Evolutionary conservation across 2,888 invertebrate genomes (phyloP).

Genomic region (Gandaritis pyraliata): DNA sequence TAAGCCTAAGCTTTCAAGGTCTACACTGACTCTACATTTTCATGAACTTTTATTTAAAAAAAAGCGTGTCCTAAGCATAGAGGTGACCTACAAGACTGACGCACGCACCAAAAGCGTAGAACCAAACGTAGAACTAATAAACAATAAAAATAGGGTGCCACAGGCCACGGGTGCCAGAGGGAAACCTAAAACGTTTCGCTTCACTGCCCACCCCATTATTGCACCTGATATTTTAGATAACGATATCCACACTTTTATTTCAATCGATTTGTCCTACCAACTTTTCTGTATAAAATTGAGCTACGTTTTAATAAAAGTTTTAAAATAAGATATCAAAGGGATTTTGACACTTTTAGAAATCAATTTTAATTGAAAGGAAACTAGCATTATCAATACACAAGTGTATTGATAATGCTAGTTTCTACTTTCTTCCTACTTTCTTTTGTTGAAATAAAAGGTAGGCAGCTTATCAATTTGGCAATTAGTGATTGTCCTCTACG

Average conservation of each 20-base stretch:
- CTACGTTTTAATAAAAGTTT: constrained; percentile 17
- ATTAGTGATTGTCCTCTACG: too few species aligned
- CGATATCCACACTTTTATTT: constrained; percentile 48
- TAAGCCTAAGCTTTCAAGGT: too few species aligned
- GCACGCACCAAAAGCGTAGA: constrained; percentile 38
- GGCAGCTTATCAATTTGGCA: too few species aligned
- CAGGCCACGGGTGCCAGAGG: constrained; percentile 52
- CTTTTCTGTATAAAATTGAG: constrained; percentile 1
- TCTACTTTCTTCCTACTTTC: too few species aligned
- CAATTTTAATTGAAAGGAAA: too few species aligned
- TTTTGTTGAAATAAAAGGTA: too few species aligned
- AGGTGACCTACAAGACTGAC: constrained; percentile 29
- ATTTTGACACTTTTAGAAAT: too few species aligned
- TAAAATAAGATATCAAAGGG: too few species aligned
- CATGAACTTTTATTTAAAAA: neutral
- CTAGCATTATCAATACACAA: too few species aligned
- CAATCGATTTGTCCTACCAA: constrained; percentile 32
- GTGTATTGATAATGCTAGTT: too few species aligned
- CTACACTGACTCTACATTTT: constrained; percentile 1
- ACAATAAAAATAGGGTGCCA: constrained; percentile 50
- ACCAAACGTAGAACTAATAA: constrained; percentile 30
- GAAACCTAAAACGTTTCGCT: constrained; percentile 53
- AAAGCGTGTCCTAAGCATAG: constrained; percentile 6
- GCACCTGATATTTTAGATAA: constrained; percentile 41
- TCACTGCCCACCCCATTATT: constrained; percentile 60